Base-by-base conservation (phyloP, 1,140 invertebrate genomes). In the Scaptodrosophila lebanonensis region DNA sequence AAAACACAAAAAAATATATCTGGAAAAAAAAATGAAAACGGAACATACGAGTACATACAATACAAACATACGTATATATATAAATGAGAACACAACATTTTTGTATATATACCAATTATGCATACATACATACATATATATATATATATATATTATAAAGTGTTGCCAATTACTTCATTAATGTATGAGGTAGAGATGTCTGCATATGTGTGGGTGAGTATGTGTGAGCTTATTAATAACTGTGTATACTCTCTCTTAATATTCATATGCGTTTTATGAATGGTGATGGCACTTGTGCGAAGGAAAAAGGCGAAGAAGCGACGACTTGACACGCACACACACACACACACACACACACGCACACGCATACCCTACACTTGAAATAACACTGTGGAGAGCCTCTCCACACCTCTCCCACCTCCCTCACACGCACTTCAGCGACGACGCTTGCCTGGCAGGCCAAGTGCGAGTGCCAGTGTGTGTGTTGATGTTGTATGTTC, bases 101-200 rank as follows among this genome's bases (percentile, higher is more conserved):
- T n/a, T n/a, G n/a, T n/a, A n/a, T n/a, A n/a, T n/a, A n/a, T n/a
- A n/a, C n/a, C n/a, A n/a, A n/a, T n/a, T n/a, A n/a, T n/a, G n/a
- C n/a, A n/a, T n/a, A n/a, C n/a, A n/a, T 25, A 52, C 27, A 57
- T 63, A 66, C 30, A 27, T 54, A 50, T 79, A 66, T 76, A 68
- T 76, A 70, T 66, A 53, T 50, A 33, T 32, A 72, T 52, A 59
- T 66, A 64, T 63, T 72, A 64, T 79, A 65, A 79, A 79, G 75
- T 79, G 75, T 79, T 79, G 75, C 76, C 75, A 82, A 82, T 82
- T 82, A 82, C 75, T 82, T 82, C 76, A 82, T 82, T 82, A 79
- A 68, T 79, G 73, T 79, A 79, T 79, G 73, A 79, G 73, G 73
- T 79, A 79, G 73, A 79, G 75, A 79, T 79, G 75, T 79, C 75